Base-by-base conservation (phyloP, 2,888 invertebrate species). In the Xestia c-nigrum region DNA sequence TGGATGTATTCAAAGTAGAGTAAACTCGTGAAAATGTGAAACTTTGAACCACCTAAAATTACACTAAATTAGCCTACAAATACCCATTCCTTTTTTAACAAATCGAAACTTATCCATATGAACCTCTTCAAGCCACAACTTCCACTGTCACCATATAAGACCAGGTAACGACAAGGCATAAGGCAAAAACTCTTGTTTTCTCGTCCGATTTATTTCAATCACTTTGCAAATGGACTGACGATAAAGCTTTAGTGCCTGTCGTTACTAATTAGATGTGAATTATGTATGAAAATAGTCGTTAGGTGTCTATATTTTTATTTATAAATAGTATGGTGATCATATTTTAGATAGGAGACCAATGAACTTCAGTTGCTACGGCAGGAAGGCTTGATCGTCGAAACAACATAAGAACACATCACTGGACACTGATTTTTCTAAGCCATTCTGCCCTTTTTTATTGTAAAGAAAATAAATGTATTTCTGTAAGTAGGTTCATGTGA, bases 121-220 rank as follows among this genome's bases (percentile, higher is more conserved):
- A 43, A 43, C 43, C 38, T 6, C 38, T 50, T 63, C 6, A 57
- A 47, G 47, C 47, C 40, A 64, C 69, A 61, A 47, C 72, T 52
- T 63, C 67, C 52, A 40, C 55, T 65, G 50, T 57, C 65, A 40
- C 82, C 85, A 55, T 85, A 87, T 77, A 82, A 10, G 79, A 47
- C 72, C 21, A 24, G 9, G 68, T 74, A 77, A 75, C 85, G 79
- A 87, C 74, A 73, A 16, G 66, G 55, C 70, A 57, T 72, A 69
- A 76, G 64, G 70, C 65, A 87, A 85, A 85, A 86, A 87, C 67
- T 24, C 0, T 50, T 66, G 81, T 78, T 83, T 78, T 74, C 38
- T 67, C 81, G 72, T 65, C 83, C 84, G 90, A 92, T 92, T 92
- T 92, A 92, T 91, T 89, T 88, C 90, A 89, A 92, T 90, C 87